These are phyloP conservation scores for Anguilla rostrata DNA, from an alignment of 2,113 vertebrate genomes.

Conservation along the genomic window DNA sequence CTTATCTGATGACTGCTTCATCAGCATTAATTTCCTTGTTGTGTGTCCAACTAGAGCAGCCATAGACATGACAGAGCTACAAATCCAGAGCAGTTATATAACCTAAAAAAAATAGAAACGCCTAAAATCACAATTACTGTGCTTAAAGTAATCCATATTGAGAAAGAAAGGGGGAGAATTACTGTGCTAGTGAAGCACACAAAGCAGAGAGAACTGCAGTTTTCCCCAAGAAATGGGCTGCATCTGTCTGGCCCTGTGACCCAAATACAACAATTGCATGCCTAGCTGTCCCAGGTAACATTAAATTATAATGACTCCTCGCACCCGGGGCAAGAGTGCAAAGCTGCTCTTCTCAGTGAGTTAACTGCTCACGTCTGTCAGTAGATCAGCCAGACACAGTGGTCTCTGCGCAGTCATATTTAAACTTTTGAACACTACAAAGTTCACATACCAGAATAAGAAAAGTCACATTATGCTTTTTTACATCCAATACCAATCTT, in stretches of 20 bases:
- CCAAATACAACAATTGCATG: constrained; percentile 37
- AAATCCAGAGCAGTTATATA: too few relatives aligned
- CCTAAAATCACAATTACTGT: constrained; percentile 6
- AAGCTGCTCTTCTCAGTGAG: not conserved
- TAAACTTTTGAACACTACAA: constrained; percentile 5
- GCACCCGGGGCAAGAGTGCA: constrained; percentile 33
- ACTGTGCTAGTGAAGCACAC: constrained; percentile 8
- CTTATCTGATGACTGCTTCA: too few relatives aligned
- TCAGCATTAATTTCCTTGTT: too few relatives aligned
- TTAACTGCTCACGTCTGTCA: not conserved
- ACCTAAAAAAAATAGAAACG: too few relatives aligned
- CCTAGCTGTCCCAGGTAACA: constrained; percentile 18
- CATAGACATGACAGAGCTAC: too few relatives aligned
- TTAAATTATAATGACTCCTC: constrained; percentile 51
- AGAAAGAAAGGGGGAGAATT: constrained; percentile 1
- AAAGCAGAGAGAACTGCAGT: constrained; percentile 31
- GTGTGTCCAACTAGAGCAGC: too few relatives aligned
- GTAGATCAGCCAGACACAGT: not conserved
- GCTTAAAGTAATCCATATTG: constrained; percentile 35
- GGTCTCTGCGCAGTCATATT: constrained; percentile 27
- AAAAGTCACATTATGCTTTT: not conserved
- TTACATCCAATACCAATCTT: not conserved
- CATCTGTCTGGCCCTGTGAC: constrained; percentile 24
- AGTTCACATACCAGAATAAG: not conserved
- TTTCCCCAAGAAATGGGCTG: constrained; percentile 31